Base-by-base conservation (phyloP, 2,888 invertebrate genomes). In the Tuberolachnus salignus region DNA sequence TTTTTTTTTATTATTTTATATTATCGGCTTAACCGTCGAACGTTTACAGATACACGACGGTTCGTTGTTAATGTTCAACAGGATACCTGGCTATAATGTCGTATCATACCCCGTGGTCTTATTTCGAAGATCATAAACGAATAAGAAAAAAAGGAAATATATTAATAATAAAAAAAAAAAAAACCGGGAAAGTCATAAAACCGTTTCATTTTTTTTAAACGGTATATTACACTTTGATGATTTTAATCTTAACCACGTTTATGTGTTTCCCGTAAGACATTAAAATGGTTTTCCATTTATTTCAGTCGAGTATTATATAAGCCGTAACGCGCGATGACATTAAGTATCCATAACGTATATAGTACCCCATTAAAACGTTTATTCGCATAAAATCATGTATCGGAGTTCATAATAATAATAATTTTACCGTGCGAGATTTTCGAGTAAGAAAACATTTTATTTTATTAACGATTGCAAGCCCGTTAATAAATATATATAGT, bases 211-310 rank as follows among this genome's bases (percentile, higher is more conserved):
- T 42, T 42, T 21, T 42, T 42, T 21, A 55, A 55, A 55, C 69
- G 42, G 69, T 55, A 34, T 34, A 34, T 69, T 42, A 55, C 21
- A 42, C 19, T 69, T 42, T 53, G 42, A 69, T 16, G 69, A 42
- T 53, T 69, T 69, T 69, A 42, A 69, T 53, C 42, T 55, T 55
- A n/a, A 55, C 34, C 34, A 42, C 69, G 16, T 69, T 69, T 69
- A 69, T 55, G 69, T 42, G 69, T 69, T 69, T 69, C 42, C 55
- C 53, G 21, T 42, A 4, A 19, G 19, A 69, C 53, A 21, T 69
- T 53, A 69, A 69, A 69, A 69, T 9, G 34, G 16, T 55, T 53
- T 69, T 42, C 69, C 53, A 69, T 69, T 69, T 69, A 69, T 69
- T 69, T 69, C 42, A 42, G 69, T 55, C 19, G 19, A 55, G 21